Base-by-base conservation (phyloP, 2,797 vertebrate species). In the Muscicapa comitata region DNA sequence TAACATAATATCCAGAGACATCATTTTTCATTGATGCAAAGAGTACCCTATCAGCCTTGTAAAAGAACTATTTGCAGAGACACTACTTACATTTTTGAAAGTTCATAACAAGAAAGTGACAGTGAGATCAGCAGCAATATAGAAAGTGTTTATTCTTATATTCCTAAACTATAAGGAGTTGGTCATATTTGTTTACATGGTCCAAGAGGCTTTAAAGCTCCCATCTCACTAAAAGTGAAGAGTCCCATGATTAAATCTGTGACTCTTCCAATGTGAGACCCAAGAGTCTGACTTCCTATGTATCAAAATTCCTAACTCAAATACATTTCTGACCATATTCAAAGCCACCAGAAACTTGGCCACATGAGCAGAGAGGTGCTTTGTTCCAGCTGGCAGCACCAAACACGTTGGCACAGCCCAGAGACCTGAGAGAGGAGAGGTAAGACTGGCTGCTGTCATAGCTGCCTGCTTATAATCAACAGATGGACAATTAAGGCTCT, bases 1-100 rank as follows among this genome's bases (percentile, higher is more conserved):
- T 93, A 97, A 96, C 77, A 40, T 40, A 96, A 96, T 93, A 95
- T 66, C 95, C 40, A 40, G 70, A 95, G 62, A 90, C 86, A 93
- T 95, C 94, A 86, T 94, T 95, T 94, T 95, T 94, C 94, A 89
- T 40, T 70, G 91, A 79, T 96, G 91, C 53, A 65, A 79, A 68
- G 38, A 86, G 89, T 54, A 85, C 37, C 58, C 72, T 63, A 54
- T 74, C 57, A 91, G 75, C 11, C 70, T 66, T 28, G 13, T 68
- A 12, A 84, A 91, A 72, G 26, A 24, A 48, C 70, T 95, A 81
- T 94, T 93, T 92, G 76, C 48, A 93, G 73, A 84, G 40, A 75
- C 24, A 38, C 54, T 86, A 83, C 61, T 96, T 83, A 17, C 47
- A 93, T 68, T 90, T 89, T n/a, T 77, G 51, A 70, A 95, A 73